phyloP scores from a whole-genome alignment of 2,113 vertebrate species.

The Sceloporus tristichus region DNA sequence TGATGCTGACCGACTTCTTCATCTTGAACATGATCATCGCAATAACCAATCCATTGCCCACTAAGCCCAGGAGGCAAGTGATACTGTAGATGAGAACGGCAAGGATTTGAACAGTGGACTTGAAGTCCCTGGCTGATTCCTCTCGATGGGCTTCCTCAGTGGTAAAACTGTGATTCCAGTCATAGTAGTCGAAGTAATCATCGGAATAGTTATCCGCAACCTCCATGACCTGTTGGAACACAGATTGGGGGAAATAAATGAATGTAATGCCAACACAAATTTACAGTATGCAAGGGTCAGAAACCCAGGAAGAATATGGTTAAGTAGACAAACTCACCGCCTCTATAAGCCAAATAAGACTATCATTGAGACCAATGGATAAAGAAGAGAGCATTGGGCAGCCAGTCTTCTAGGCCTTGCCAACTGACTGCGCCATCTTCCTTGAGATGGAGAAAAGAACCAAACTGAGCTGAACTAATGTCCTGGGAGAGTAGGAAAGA shows the following conservation, averaged over 20 bases:
- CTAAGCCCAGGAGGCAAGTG: slow-evolving; percentile 87
- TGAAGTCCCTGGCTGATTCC: accelerated
- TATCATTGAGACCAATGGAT: neutral
- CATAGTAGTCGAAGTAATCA: neutral
- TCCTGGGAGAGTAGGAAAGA: neutral
- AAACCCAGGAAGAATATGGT: neutral
- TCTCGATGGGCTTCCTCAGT: neutral
- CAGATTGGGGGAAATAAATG: neutral
- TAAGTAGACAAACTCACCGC: too few relatives aligned
- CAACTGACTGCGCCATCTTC: neutral
- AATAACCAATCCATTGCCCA: slow-evolving; percentile 91
- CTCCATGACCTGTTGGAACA: slow-evolving; percentile 50
- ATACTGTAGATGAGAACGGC: slow-evolving; percentile 77
- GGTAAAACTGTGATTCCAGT: neutral
- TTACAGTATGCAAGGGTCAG: neutral
- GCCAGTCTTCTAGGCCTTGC: neutral
- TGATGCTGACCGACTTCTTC: slow-evolving; percentile 89
- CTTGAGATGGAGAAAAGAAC: neutral
- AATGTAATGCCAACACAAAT: neutral
- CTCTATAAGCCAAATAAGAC: too few relatives aligned
- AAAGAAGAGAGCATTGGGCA: neutral
- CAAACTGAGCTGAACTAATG: too few relatives aligned
- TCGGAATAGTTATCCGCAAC: slow-evolving; percentile 41
- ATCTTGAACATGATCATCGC: slow-evolving; percentile 88
- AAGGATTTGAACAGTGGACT: slow-evolving; percentile 59